Evolutionary conservation across 2,888 invertebrate genomes (phyloP).

Genomic region (Euphydryas editha): DNA sequence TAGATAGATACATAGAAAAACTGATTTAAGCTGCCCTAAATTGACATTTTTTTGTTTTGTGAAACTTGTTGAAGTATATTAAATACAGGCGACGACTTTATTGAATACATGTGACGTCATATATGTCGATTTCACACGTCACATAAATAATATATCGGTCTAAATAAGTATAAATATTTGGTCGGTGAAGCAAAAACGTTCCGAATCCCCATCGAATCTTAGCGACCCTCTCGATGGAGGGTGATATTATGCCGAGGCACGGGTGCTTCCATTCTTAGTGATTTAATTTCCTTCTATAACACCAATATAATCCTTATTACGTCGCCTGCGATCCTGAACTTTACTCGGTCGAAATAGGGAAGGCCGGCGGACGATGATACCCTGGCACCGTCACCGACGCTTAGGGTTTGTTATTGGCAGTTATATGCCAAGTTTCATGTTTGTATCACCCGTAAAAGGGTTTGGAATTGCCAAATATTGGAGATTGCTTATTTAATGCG

Average conservation of each 20-base stretch:
- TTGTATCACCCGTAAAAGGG: constrained; percentile 39
- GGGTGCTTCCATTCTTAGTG: constrained; percentile 48
- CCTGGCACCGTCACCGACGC: constrained; percentile 25
- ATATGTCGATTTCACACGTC: constrained; percentile 8
- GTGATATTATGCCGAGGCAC: constrained; percentile 47
- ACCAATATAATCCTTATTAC: constrained; percentile 18
- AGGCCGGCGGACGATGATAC: background rate
- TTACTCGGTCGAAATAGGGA: constrained; percentile 1
- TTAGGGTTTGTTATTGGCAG: constrained; percentile 45
- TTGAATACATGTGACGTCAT: background rate
- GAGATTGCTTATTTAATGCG: constrained; percentile 40
- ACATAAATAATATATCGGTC: constrained; percentile 11
- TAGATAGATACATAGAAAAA: too few relatives aligned
- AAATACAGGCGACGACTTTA: too few relatives aligned
- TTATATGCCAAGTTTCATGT: constrained; percentile 43
- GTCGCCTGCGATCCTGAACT: constrained; percentile 1
- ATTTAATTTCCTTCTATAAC: constrained; percentile 48
- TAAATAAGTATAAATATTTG: constrained; percentile 27
- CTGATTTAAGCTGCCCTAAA: too few relatives aligned
- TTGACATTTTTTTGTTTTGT: too few relatives aligned
- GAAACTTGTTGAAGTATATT: too few relatives aligned
- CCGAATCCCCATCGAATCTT: constrained; percentile 40
- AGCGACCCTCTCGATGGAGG: constrained; percentile 36
- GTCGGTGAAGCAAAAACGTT: constrained; percentile 36
- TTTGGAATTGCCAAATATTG: constrained; percentile 35